These are phyloP conservation scores for Oophaga pumilio DNA, from an alignment of 2,113 vertebrate genomes.

Conservation along the genomic window DNA sequence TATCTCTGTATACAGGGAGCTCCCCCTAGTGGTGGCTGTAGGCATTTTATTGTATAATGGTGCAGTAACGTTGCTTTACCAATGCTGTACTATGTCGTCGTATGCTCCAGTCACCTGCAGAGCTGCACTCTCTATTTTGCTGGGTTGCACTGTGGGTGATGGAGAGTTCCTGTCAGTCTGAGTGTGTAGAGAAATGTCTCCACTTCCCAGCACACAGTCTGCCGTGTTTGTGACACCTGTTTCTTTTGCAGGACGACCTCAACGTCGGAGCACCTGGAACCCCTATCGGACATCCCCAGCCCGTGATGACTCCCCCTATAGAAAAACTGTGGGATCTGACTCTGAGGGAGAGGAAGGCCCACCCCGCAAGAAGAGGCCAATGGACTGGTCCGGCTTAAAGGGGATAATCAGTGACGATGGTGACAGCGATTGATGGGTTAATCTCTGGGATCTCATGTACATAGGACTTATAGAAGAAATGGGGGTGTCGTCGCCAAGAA, in stretches of 20 bases:
- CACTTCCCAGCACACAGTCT: too few species aligned
- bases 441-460: background rate
- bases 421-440: constrained; percentile 69
- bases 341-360: constrained; percentile 61
- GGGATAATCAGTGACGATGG: constrained; percentile 85
- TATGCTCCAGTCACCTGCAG: too few species aligned
- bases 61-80: too few species aligned
- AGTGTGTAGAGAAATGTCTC: too few species aligned
- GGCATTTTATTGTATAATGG: too few species aligned
- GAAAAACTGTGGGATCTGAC: constrained; percentile 13
- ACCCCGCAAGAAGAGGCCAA: constrained; percentile 35
- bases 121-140: too few species aligned
- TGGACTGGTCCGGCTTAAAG: constrained; percentile 73
- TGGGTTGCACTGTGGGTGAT: too few species aligned
- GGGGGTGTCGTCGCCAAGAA: background rate
- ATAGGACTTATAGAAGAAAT: background rate
- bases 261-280: constrained; percentile 66
- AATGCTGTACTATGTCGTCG: too few species aligned
- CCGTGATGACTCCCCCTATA: constrained; percentile 27
- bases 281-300: constrained; percentile 47
- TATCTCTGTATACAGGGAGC: too few species aligned
- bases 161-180: too few species aligned
- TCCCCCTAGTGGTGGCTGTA: too few species aligned
- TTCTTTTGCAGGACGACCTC: constrained; percentile 63
- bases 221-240: too few species aligned